Conservation (phyloP, 2,113 vertebrate species). For the Hippocampus zosterae region DNA sequence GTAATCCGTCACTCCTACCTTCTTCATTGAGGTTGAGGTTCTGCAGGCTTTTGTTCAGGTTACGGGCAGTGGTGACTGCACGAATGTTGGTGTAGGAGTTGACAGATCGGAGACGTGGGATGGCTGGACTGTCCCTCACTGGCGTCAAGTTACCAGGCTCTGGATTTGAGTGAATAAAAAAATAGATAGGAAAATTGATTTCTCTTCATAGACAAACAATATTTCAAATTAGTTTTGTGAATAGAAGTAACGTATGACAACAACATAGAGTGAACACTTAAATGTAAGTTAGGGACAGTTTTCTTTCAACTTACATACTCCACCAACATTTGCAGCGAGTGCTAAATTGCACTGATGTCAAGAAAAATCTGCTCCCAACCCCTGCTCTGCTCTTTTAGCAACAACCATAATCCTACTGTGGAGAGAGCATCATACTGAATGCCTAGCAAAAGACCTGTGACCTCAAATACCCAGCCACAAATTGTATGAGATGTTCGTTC, state of each 20-base stretch:
- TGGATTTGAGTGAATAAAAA: constrained; percentile 36
- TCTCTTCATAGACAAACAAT: not conserved
- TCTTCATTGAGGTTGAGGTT: constrained; percentile 97
- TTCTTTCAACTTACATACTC: not conserved
- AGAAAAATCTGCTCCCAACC: not conserved
- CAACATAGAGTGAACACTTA: not conserved
- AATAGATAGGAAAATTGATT: not conserved
- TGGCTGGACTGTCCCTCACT: constrained; percentile 84
- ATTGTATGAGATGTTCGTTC: not conserved
- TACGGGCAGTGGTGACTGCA: constrained; percentile 83
- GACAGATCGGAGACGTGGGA: constrained; percentile 88
- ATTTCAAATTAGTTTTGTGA: not conserved
- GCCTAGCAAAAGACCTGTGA: not conserved
- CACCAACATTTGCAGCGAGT: not conserved
- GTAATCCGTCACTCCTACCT: constrained; percentile 64
- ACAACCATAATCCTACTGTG: not conserved
- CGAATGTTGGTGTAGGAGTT: constrained; percentile 99
- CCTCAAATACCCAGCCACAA: not conserved
- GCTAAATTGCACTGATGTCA: not conserved
- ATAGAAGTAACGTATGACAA: not conserved
- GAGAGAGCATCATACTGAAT: not conserved
- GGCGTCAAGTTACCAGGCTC: constrained; percentile 89
- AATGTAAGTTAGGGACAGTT: not conserved
- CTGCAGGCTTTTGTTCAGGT: constrained; percentile 95
- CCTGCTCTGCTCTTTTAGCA: not conserved